Base-by-base conservation (phyloP, 2,797 vertebrate genomes). In the Peromyscus eremicus region DNA sequence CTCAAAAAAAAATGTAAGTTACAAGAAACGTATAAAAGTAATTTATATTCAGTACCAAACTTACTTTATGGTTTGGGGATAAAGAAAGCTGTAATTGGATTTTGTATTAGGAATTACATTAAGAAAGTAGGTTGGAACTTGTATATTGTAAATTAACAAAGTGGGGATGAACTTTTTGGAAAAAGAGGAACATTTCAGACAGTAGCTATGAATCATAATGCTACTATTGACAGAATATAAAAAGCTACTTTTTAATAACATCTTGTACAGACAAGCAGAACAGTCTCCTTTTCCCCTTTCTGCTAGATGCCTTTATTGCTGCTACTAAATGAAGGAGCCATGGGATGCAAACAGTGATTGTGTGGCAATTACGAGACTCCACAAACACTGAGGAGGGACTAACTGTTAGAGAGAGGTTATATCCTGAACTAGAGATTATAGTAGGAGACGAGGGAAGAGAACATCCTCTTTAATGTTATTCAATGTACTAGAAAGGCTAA, bases 191-290 rank as follows among this genome's bases (percentile, higher is more conserved):
- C 75, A 66, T 70, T 97, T 96, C 82, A 77, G 57, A 94, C 3
- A 70, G 60, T 55, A 70, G 43, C 83, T 94, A 52, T 81, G 66
- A 97, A 40, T 97, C 66, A 96, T 32, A 75, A 10, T 70, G 7
- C 29, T n/a, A 52, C 9, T 97, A 64, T 94, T 96, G 77, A 95
- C 80, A 90, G 95, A 96, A 92, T 91, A 94, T 52, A 62, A 16
- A 16, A 86, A 96, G 95, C 77, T 64, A 5, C 55, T 97, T 7
- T 0, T 92, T 95, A 96, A 90, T 57, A 85, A 93, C 92, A 49
- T 82, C 81, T 73, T 93, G 55, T 83, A 76, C 25, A 93, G 85
- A 82, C 80, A 95, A 85, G 84, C 8, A 2, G 52, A 43, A 5
- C 19, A 73, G 21, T 82, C 85, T n/a, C 46, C 40, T 60, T 71